phyloP scores from a whole-genome alignment of 1,140 invertebrate species.

The Brachionus rubens region DNA sequence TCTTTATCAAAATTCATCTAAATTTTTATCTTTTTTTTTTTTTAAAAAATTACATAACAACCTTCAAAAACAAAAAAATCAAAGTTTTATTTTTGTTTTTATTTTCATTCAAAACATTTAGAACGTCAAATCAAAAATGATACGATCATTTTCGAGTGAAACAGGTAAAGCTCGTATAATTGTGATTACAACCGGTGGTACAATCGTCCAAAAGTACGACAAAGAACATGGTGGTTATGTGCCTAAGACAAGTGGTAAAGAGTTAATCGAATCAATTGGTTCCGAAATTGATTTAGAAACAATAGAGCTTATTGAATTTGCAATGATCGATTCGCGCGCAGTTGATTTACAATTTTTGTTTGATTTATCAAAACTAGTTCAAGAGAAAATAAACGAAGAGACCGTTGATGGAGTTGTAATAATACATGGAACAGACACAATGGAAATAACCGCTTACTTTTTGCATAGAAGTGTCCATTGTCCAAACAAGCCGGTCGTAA shows the following conservation, averaged over 20 bases:
- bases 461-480: conserved; percentile 8
- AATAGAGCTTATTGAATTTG: conserved; percentile 38
- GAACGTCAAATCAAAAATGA: conserved; percentile 3
- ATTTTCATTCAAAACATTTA: not conserved
- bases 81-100: not conserved
- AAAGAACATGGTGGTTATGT: conserved; percentile 29
- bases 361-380: conserved; percentile 24
- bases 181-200: conserved; percentile 41
- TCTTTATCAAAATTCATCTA: too few relatives aligned
- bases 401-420: conserved; percentile 35
- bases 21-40: too few relatives aligned
- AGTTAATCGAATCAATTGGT: conserved; percentile 36
- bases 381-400: conserved; percentile 35
- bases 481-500: conserved; percentile 32
- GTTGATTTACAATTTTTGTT: conserved; percentile 32
- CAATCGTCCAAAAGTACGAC: conserved; percentile 44
- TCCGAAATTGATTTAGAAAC: conserved; percentile 36
- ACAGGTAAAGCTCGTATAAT: conserved; percentile 38
- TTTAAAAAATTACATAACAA: too few relatives aligned
- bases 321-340: conserved; percentile 43
- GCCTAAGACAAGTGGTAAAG: conserved; percentile 37
- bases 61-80: not conserved
- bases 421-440: conserved; percentile 43
- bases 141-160: conserved; percentile 14
- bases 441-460: conserved; percentile 45